phyloP scores from a whole-genome alignment of 2,888 invertebrate species.

The Cryptocephalus moraei region DNA sequence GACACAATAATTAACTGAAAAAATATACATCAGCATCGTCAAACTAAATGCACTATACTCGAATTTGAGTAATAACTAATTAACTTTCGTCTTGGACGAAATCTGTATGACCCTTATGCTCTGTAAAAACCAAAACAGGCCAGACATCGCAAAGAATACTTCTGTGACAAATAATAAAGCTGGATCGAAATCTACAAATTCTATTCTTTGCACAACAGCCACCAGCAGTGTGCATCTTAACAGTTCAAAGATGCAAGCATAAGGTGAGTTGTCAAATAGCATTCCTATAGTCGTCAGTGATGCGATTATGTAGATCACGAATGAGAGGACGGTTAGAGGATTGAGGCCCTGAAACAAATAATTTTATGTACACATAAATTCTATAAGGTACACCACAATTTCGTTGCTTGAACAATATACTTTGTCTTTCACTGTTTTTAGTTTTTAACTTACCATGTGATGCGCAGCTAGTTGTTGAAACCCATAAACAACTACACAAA shows the following conservation, averaged over 20 bases:
- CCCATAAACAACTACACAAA: conserved; percentile 52
- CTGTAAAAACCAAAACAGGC: conserved; percentile 55
- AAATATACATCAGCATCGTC: no score
- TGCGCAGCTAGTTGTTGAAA: conserved; percentile 55
- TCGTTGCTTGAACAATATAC: not conserved
- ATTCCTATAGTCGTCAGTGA: conserved; percentile 61
- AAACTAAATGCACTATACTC: not conserved
- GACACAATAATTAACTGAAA: no score
- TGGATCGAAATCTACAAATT: conserved; percentile 34
- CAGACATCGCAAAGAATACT: conserved; percentile 49
- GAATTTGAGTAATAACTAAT: not conserved
- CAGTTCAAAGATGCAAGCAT: conserved; percentile 53
- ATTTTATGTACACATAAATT: no score
- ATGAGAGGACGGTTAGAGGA: conserved; percentile 46
- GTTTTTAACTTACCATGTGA: conserved; percentile 45
- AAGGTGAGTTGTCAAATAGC: conserved; percentile 56
- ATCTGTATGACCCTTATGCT: conserved; percentile 48
- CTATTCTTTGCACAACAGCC: conserved; percentile 35
- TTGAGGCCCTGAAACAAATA: conserved; percentile 49
- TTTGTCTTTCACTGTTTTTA: not conserved
- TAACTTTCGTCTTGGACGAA: conserved; percentile 6
- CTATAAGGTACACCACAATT: no score
- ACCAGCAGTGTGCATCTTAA: conserved; percentile 53
- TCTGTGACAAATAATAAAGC: conserved; percentile 42
- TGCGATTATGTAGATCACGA: conserved; percentile 54